Conservation (phyloP, 2,113 vertebrate species). For the Osmerus eperlanus region DNA sequence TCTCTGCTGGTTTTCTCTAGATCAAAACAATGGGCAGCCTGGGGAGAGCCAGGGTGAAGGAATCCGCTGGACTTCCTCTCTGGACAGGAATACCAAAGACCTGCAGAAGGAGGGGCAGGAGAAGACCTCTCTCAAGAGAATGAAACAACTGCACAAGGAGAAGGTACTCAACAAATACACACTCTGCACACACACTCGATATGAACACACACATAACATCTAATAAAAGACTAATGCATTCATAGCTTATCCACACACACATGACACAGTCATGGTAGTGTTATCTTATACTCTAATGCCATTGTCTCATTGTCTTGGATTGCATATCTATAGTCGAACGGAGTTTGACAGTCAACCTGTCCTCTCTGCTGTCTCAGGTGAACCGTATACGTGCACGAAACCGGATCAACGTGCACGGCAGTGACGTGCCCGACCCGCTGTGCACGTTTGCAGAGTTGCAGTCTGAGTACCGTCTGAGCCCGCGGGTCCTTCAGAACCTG, state of each 20-base stretch:
- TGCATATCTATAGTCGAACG: too few relatives aligned
- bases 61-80: constrained; percentile 84
- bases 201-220: too few relatives aligned
- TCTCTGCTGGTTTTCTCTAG: not conserved
- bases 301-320: too few relatives aligned
- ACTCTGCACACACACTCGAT: not conserved
- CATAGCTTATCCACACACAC: too few relatives aligned
- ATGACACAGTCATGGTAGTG: too few relatives aligned
- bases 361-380: constrained; percentile 65
- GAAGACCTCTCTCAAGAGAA: constrained; percentile 73
- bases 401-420: constrained; percentile 85
- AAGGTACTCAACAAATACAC: constrained; percentile 71
- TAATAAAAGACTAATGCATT: not conserved
- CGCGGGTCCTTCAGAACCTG: constrained; percentile 82
- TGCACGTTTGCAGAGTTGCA: constrained; percentile 85
- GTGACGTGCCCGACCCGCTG: constrained; percentile 87
- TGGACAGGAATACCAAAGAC: constrained; percentile 69
- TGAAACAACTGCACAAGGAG: constrained; percentile 83
- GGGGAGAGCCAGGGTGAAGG: constrained; percentile 45
- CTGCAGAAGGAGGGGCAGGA: constrained; percentile 64
- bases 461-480: constrained; percentile 81
- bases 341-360: not conserved
- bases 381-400: constrained; percentile 82
- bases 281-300: too few relatives aligned
- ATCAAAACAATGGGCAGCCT: not conserved